Evolutionary conservation across 2,888 invertebrate genomes (phyloP).

Genomic region (Villa cingulata): DNA sequence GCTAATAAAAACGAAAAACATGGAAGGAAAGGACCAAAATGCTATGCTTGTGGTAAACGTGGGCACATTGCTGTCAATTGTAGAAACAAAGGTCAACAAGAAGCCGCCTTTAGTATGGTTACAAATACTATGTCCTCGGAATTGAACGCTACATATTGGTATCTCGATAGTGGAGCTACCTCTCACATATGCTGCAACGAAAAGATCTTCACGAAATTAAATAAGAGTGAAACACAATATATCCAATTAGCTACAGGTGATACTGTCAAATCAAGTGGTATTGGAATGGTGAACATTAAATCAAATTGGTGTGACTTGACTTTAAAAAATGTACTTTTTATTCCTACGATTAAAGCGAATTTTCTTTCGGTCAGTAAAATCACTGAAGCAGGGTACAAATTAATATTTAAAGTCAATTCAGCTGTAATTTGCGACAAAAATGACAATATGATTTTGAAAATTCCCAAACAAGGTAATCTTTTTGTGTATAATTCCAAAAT

Average conservation of each 20-base stretch:
- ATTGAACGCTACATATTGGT: not conserved
- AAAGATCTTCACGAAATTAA: not conserved
- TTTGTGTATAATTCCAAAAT: not conserved
- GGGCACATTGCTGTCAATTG: conserved; percentile 6
- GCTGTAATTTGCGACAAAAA: not conserved
- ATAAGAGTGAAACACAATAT: not conserved
- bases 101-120: too few species aligned
- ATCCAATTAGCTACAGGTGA: not conserved
- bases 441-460: not conserved
- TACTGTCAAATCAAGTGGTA: not conserved
- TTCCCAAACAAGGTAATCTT: not conserved
- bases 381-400: not conserved
- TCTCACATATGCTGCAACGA: not conserved
- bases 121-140: too few species aligned
- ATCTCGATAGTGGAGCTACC: not conserved
- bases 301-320: not conserved
- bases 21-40: not conserved
- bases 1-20: not conserved
- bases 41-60: conserved; percentile 7
- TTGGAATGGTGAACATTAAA: not conserved
- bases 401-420: not conserved
- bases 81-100: not conserved
- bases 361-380: not conserved
- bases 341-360: not conserved
- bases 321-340: not conserved